Conservation (phyloP, 1,140 invertebrate genomes). For the Drosophila tsacasi region DNA sequence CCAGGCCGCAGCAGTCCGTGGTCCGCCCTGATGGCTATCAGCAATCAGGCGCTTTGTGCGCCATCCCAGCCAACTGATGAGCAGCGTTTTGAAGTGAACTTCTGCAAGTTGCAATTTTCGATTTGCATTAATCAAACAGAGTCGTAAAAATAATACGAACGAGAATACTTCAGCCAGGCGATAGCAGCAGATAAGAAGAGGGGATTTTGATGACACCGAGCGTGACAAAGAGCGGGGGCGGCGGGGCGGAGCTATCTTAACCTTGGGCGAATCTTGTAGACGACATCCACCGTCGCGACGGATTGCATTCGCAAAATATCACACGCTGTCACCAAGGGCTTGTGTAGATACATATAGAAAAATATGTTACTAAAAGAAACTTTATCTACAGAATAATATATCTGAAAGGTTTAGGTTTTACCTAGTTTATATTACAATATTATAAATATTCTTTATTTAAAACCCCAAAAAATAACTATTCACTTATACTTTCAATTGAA, state of each 20-base stretch:
- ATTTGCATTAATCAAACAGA: constrained; percentile 69
- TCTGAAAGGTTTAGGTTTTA: no score
- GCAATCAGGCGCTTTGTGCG: constrained; percentile 82
- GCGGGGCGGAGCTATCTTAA: constrained; percentile 41
- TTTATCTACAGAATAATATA: no score
- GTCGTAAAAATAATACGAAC: constrained; percentile 55
- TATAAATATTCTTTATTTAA: no score
- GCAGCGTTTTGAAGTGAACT: constrained; percentile 54
- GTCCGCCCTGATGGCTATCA: constrained; percentile 75
- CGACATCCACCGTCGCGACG: constrained; percentile 32
- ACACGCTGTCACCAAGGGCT: constrained; percentile 68
- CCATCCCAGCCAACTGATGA: constrained; percentile 58
- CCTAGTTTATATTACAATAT: no score
- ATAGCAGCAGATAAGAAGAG: constrained; percentile 50
- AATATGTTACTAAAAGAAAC: no score
- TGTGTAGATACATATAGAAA: constrained; percentile 1
- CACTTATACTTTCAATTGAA: no score
- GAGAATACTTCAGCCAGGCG: constrained; percentile 32
- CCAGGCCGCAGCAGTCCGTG: constrained; percentile 10
- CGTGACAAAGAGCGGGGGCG: constrained; percentile 3
- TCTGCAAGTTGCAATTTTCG: constrained; percentile 62
- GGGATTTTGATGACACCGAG: constrained; percentile 35
- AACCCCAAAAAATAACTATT: background rate
- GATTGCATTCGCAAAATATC: constrained; percentile 68
- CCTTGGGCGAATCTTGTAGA: constrained; percentile 47